phyloP scores from a whole-genome alignment of 2,888 invertebrate genomes.

The Onchidella celtica region DNA sequence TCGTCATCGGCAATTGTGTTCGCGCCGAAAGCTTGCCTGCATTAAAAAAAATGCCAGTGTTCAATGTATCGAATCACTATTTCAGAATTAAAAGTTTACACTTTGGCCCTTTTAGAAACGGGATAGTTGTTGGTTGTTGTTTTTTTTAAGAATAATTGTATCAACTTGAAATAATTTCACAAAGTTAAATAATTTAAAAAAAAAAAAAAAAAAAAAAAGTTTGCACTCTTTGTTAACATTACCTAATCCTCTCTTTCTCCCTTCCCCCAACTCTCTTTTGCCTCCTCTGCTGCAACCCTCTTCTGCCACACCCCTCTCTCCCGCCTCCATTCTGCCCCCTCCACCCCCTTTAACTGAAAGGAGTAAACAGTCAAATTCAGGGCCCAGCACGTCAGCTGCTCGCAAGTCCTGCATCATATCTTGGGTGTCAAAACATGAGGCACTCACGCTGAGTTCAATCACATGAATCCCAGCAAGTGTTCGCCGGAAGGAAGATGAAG shows the following conservation, averaged over 20 bases:
- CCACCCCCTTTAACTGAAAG: background rate
- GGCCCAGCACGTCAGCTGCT: background rate
- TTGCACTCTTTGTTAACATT: too few relatives aligned
- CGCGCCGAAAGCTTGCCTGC: too few relatives aligned
- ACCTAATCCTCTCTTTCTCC: background rate
- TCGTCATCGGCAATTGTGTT: too few relatives aligned
- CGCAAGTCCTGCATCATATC: background rate
- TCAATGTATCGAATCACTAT: too few relatives aligned
- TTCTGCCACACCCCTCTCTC: background rate
- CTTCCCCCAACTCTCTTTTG: conserved; percentile 1
- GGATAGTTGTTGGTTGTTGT: too few relatives aligned
- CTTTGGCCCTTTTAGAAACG: too few relatives aligned
- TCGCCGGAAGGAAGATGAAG: background rate
- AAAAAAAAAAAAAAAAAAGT: too few relatives aligned
- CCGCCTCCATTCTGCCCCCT: background rate
- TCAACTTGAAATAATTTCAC: too few relatives aligned
- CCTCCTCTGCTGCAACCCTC: background rate
- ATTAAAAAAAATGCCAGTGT: too few relatives aligned
- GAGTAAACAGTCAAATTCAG: background rate
- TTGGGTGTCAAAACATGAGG: background rate
- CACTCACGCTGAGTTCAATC: background rate
- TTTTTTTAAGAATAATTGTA: too few relatives aligned
- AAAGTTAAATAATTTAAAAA: too few relatives aligned
- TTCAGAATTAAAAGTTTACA: too few relatives aligned
- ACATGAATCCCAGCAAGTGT: background rate